Conservation (phyloP, 2,797 vertebrate species). For the Podargus strigoides region DNA sequence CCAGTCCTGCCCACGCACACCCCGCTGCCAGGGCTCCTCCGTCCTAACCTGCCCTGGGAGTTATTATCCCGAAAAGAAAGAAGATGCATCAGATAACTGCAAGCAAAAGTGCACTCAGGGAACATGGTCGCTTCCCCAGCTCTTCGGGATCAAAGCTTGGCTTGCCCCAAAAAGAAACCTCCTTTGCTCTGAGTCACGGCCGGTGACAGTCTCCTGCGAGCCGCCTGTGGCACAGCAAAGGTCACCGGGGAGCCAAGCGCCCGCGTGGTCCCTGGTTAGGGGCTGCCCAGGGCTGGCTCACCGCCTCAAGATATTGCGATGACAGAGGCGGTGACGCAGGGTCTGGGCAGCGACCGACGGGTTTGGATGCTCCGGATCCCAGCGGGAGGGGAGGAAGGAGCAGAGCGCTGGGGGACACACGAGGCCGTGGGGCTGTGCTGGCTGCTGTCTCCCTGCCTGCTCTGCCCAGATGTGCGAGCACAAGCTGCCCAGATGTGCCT, state of each 20-base stretch:
- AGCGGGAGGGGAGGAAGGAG: not conserved
- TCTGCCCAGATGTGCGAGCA: not conserved
- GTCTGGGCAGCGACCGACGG: not conserved
- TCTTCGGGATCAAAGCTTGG: not conserved
- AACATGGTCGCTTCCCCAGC: not conserved
- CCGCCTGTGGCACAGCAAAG: not conserved
- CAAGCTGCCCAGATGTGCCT: not conserved
- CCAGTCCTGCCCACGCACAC: slow-evolving; percentile 41
- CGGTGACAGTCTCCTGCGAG: not conserved
- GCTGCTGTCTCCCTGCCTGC: not conserved
- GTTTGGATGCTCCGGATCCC: rapidly evolving
- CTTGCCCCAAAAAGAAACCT: not conserved
- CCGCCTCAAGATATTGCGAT: not conserved
- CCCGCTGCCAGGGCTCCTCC: not conserved
- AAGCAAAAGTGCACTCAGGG: not conserved
- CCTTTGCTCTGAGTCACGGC: not conserved
- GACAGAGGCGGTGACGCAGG: rapidly evolving
- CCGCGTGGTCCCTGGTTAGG: rapidly evolving
- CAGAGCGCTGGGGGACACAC: not conserved
- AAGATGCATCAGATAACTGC: slow-evolving; percentile 12
- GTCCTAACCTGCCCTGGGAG: slow-evolving; percentile 56
- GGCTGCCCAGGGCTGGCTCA: rapidly evolving
- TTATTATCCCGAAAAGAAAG: not conserved
- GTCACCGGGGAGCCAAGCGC: not conserved
- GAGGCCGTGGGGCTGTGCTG: not conserved